A percentile compares a stretch with the other conserved stretches of the same genome.
Conservation (phyloP, 1,140 invertebrate genomes). For the Drosophila pachea region DNA sequence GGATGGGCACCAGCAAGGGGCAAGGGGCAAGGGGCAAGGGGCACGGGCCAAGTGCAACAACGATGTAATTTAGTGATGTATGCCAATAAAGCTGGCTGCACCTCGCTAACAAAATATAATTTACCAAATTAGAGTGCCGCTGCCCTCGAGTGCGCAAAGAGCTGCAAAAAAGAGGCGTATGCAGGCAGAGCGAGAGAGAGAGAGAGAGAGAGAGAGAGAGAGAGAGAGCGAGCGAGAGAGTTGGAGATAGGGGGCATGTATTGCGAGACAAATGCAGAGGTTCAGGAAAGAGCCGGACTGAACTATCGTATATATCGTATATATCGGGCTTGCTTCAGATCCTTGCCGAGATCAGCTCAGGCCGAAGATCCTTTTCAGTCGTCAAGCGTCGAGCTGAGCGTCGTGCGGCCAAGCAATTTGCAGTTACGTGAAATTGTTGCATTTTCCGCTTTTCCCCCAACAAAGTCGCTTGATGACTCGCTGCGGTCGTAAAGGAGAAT, state of each 20-base stretch:
- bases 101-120: slow-evolving; percentile 69
- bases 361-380: too few species aligned
- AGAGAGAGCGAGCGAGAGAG: too few species aligned
- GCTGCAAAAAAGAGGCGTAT: neutral
- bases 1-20: neutral
- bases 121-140: slow-evolving; percentile 65
- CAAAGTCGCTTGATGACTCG: neutral
- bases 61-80: slow-evolving; percentile 32
- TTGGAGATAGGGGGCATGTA: too few species aligned
- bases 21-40: neutral
- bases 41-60: slow-evolving; percentile 5
- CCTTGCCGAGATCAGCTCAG: too few species aligned
- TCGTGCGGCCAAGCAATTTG: neutral
- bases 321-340: too few species aligned
- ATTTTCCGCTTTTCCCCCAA: neutral
- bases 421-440: neutral
- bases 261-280: too few species aligned
- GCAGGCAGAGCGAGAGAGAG: neutral
- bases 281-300: too few species aligned
- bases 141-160: slow-evolving; percentile 28
- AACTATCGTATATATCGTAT: too few species aligned
- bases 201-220: neutral
- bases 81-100: slow-evolving; percentile 33
- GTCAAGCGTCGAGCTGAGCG: neutral
- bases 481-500: neutral